Evolutionary conservation across 2,888 invertebrate species (phyloP), one percentile per base, ranked within the genome.

Genomic region (Lochmaea capreae): DNA sequence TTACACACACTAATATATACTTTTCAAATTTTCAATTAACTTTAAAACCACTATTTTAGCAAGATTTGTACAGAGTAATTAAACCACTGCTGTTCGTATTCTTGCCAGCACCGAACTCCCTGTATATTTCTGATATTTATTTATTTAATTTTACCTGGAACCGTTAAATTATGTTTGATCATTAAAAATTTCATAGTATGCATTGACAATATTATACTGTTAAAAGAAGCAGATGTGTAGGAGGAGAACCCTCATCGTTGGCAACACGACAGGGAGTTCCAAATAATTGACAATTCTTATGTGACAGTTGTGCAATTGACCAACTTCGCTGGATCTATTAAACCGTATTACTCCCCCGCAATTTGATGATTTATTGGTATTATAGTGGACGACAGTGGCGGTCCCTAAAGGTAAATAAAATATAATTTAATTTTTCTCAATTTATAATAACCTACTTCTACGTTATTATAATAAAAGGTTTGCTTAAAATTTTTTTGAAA

Each of bases 301-400:
- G 79, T 77, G 81, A 81, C 81, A 81, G 81, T 81, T 81, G 81
- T 77, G 81, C 82, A 81, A 83, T 80, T 83, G 82, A 83, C 83
- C 82, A 76, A 70, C 67, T 65, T 67, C 39, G 49, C 70, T 73
- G 69, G 75, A 78, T 77, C 80, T 81, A 83, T 81, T 81, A 81
- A 78, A 81, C 76, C 76, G 76, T 71, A 78, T 77, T 79, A 81
- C 83, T 79, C 83, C 83, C 82, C 83, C 83, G 82, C 81, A 82
- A 81, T 81, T 79, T 78, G 78, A 79, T 82, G 81, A 81, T 81
- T 82, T 82, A 82, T 81, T 71, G 65, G n/a, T 43, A 65, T 57
- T 18, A 43, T 71, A 65, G 49, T 22, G 16, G 16, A 69, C 39
- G 5, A 52, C 52, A 46, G 77, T n/a, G 33, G 26, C 39, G 61